A percentile compares a stretch with the other conserved stretches of the same genome.
These are phyloP conservation scores for Nautilus pompilius DNA, from an alignment of 1,140 invertebrate genomes.

Conservation along the genomic window DNA sequence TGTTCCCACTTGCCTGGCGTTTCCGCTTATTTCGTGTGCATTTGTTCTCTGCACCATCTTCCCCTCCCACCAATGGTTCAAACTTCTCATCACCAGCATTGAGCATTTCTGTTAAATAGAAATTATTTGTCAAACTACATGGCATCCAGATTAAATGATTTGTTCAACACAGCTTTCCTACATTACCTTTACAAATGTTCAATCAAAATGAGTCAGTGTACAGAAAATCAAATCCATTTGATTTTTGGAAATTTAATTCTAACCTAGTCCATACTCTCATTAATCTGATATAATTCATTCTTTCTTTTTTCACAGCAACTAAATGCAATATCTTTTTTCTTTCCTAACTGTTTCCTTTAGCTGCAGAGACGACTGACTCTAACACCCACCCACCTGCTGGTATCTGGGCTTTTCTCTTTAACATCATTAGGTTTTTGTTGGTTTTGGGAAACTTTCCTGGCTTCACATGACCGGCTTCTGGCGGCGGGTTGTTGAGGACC, in stretches of 20 bases:
- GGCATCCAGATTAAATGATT: neutral
- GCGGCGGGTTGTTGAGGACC: conserved; percentile 33
- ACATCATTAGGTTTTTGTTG: conserved; percentile 22
- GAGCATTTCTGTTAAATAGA: neutral
- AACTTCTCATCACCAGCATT: neutral
- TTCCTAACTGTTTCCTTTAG: neutral
- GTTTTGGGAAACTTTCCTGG: conserved; percentile 33
- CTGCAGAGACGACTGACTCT: neutral
- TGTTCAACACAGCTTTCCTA: neutral
- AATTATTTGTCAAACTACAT: neutral
- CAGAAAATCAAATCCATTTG: neutral
- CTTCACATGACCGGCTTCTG: conserved; percentile 8
- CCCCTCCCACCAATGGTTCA: neutral
- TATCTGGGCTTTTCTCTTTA: conserved; percentile 20
- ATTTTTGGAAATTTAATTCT: neutral
- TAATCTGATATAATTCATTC: neutral
- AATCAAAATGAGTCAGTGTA: neutral
- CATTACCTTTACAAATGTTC: neutral
- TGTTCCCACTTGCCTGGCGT: neutral
- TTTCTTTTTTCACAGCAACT: neutral
- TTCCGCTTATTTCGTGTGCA: neutral
- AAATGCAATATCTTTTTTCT: neutral
- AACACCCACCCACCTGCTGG: neutral
- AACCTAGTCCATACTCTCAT: neutral
- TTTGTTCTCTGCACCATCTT: neutral